These are phyloP conservation scores for Drosophila merina DNA, from an alignment of 2,888 invertebrate species.

Conservation along the genomic window DNA sequence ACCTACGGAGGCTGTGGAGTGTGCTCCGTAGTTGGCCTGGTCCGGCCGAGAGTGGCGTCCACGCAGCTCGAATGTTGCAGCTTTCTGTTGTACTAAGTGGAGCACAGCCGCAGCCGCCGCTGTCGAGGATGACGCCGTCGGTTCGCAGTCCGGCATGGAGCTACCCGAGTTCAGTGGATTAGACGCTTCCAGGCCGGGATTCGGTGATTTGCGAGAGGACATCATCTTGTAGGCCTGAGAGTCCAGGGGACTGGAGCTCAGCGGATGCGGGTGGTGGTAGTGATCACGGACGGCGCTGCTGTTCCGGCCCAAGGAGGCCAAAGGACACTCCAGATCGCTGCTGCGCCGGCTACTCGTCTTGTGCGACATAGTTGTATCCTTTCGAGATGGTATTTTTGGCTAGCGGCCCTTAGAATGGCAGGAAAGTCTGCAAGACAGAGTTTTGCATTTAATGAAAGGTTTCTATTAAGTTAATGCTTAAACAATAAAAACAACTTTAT, in stretches of 20 bases:
- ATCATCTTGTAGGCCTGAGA: slow-evolving; percentile 84
- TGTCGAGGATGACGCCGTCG: slow-evolving; percentile 53
- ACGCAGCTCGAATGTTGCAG: slow-evolving; percentile 80
- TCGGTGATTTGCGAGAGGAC: slow-evolving; percentile 84
- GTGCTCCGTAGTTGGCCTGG: slow-evolving; percentile 52
- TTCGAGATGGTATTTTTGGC: slow-evolving; percentile 6
- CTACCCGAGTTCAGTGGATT: slow-evolving; percentile 62
- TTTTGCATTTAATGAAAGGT: not conserved
- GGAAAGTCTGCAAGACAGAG: slow-evolving; percentile 41
- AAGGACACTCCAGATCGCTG: slow-evolving; percentile 85
- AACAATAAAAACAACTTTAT: not conserved
- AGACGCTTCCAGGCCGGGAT: slow-evolving; percentile 80
- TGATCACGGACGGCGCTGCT: slow-evolving; percentile 81
- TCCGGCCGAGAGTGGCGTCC: slow-evolving; percentile 62
- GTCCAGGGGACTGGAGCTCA: slow-evolving; percentile 84
- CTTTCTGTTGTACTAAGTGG: slow-evolving; percentile 77
- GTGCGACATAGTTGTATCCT: slow-evolving; percentile 80
- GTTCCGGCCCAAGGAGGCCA: slow-evolving; percentile 86
- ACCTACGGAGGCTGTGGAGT: slow-evolving; percentile 76
- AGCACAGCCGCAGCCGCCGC: slow-evolving; percentile 60
- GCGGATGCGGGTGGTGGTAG: slow-evolving; percentile 83
- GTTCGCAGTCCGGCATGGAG: slow-evolving; percentile 26
- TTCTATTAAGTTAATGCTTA: not conserved
- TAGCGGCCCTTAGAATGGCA: slow-evolving; percentile 21
- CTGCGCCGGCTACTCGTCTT: slow-evolving; percentile 78